A percentile compares a stretch with the other conserved stretches of the same genome.
Evolutionary conservation across 2,797 vertebrate species (phyloP).

Genomic region (Percopsis omiscomaycus): DNA sequence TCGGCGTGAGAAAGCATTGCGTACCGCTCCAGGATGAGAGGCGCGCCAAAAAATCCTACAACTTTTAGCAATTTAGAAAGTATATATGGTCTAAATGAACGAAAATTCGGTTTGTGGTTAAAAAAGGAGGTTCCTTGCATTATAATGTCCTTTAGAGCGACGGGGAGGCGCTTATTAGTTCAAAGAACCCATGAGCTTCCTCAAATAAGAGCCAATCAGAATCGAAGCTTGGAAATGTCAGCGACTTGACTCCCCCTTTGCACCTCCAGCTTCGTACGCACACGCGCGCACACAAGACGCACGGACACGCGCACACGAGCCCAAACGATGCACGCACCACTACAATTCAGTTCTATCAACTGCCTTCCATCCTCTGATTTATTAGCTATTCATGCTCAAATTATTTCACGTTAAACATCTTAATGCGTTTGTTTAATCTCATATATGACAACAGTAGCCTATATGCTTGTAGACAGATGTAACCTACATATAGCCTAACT

Average conservation of each 20-base stretch:
- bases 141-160: slow-evolving; percentile 99
- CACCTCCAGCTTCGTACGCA: slow-evolving; percentile 24
- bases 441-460: slow-evolving; percentile 43
- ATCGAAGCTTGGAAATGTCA: slow-evolving; percentile 89
- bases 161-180: slow-evolving; percentile 98
- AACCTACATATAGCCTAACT: slow-evolving; percentile 12
- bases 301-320: slow-evolving; percentile 12
- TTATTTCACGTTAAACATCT: slow-evolving; percentile 74
- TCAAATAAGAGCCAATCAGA: slow-evolving; percentile 94
- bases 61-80: slow-evolving; percentile 90
- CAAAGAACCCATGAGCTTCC: slow-evolving; percentile 93
- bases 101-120: slow-evolving; percentile 98
- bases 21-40: slow-evolving; percentile 96
- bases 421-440: slow-evolving; percentile 73
- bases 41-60: slow-evolving; percentile 85
- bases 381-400: slow-evolving; percentile 78
- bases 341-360: slow-evolving; percentile 75
- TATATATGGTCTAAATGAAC: slow-evolving; percentile 97
- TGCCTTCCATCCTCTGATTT: slow-evolving; percentile 77
- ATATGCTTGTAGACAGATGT: slow-evolving; percentile 22
- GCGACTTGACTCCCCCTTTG: slow-evolving; percentile 75
- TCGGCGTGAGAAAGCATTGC: slow-evolving; percentile 99
- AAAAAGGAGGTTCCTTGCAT: slow-evolving; percentile 96
- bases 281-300: slow-evolving; percentile 3
- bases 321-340: slow-evolving; percentile 40